These are phyloP conservation scores for Eucriotettix oculatus DNA, from an alignment of 2,888 invertebrate genomes.

Conservation along the genomic window DNA sequence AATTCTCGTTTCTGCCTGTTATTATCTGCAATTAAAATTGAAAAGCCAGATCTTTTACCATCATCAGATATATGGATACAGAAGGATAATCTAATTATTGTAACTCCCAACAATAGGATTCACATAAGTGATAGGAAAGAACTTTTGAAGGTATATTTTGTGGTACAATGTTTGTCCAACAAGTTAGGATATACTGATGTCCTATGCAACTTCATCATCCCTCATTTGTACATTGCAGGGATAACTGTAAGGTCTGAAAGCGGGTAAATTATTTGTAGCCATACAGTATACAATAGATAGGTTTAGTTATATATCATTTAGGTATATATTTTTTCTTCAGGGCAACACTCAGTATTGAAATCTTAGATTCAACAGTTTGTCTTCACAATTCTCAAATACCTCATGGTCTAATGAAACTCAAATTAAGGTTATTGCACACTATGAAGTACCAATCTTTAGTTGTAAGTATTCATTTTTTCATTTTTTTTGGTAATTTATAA, in stretches of 20 bases:
- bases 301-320: not conserved
- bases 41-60: constrained; percentile 21
- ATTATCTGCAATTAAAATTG: constrained; percentile 24
- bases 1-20: constrained; percentile 22
- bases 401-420: constrained; percentile 27
- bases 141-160: constrained; percentile 18
- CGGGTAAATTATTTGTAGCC: not conserved
- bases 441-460: constrained; percentile 23
- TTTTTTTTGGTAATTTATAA: not conserved
- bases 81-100: not conserved
- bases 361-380: constrained; percentile 26
- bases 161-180: constrained; percentile 16
- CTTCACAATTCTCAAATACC: constrained; percentile 23
- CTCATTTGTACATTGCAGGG: constrained; percentile 6
- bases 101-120: not conserved
- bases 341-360: constrained; percentile 24
- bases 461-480: constrained; percentile 19
- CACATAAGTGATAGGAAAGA: constrained; percentile 18
- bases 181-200: constrained; percentile 9
- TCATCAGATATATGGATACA: not conserved
- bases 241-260: not conserved
- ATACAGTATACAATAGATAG: not conserved
- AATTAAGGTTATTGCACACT: constrained; percentile 25
- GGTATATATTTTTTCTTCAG: not conserved
- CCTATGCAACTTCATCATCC: not conserved